Evolutionary conservation across 2,797 vertebrate genomes (phyloP), one percentile per base, ranked within the genome.

Genomic region (Pseudomugil tenellus): DNA sequence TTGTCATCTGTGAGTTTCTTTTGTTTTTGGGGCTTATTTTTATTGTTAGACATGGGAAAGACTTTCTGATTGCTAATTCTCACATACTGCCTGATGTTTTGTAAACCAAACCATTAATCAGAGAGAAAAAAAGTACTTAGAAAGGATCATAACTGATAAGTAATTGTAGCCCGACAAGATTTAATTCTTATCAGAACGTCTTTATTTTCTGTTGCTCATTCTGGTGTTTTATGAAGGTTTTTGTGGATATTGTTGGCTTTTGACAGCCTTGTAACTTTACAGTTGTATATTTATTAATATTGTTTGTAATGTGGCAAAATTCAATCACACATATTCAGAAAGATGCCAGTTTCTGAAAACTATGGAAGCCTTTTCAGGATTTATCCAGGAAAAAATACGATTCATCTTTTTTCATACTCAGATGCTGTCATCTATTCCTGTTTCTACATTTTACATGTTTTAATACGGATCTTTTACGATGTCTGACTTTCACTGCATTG

Each of bases 271-370:
- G 25, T 69, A 73, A 57, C 54, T 35, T 79, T 49, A 46, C 46
- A 17, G 58, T 51, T 57, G 56, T 74, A 59, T 67, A 28, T 86
- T 83, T 73, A 71, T 74, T 76, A 28, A 21, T 49, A 51, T 56
- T 70, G 35, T 72, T 63, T 52, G 10, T 52, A 11, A 48, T 7
- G 70, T 72, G 67, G 65, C 54, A 58, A 76, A 79, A 52, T 46
- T 21, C 43, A 46, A 4, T 17, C 6, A 43, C 17, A n/a, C 6
- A 43, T 43, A n/a, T 46, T 21, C 55, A 21, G 17, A 67, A 28
- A 29, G 26, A 43, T 43, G 16, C 14, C 35, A 41, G 13, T 43
- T 6, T 43, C n/a, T 6, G 9, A 29, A 21, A 46, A 58, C 49
- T 58, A 14, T 17, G 35, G 49, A 67, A 51, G 19, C 19, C 21